These are phyloP conservation scores for Oasisia sp. DNA, from an alignment of 2,888 invertebrate species.

Conservation along the genomic window DNA sequence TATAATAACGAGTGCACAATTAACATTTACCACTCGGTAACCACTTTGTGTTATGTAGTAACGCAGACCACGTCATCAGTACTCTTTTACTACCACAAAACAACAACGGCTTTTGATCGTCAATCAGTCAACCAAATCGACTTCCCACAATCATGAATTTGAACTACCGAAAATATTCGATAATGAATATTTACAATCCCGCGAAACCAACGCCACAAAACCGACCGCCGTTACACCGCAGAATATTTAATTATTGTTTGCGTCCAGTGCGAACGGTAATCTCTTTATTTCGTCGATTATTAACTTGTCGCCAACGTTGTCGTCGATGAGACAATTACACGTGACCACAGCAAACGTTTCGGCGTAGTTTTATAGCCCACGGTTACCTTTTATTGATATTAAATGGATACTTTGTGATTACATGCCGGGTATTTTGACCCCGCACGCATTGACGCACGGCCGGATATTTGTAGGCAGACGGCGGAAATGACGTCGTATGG, in stretches of 20 bases:
- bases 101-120: too few relatives aligned
- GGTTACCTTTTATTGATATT: conserved; percentile 5
- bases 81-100: too few relatives aligned
- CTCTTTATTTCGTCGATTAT: neutral
- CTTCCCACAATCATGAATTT: neutral
- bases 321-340: neutral
- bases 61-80: too few relatives aligned
- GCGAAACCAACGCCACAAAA: neutral
- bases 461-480: neutral
- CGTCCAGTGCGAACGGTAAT: neutral
- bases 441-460: neutral
- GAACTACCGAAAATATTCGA: neutral
- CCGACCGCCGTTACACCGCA: neutral
- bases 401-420: neutral
- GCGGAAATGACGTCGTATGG: neutral
- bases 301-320: neutral
- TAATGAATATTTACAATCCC: neutral
- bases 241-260: neutral
- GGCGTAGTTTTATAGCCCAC: neutral
- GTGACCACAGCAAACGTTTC: neutral
- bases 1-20: too few relatives aligned
- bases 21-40: too few relatives aligned
- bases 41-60: too few relatives aligned
- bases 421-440: neutral
- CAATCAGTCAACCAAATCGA: neutral